A percentile compares a stretch with the other conserved stretches of the same genome.
These are phyloP conservation scores for Proisotoma minuta DNA, from an alignment of 2,888 invertebrate species.

Conservation along the genomic window DNA sequence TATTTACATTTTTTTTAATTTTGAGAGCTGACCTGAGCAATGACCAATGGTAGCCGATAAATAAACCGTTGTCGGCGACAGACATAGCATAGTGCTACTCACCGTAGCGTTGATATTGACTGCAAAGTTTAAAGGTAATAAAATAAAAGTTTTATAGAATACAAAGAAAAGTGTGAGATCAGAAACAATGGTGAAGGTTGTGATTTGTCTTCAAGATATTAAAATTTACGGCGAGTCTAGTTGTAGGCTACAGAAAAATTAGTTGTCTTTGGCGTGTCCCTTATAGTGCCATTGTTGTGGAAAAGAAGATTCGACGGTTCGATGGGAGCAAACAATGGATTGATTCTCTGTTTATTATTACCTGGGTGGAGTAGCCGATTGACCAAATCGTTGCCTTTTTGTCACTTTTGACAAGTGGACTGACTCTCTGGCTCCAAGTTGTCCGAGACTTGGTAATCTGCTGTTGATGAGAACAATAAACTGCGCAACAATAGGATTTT, in stretches of 20 bases:
- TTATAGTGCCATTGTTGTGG: neutral
- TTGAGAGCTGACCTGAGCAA: too few relatives aligned
- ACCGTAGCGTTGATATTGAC: neutral
- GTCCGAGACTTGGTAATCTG: neutral
- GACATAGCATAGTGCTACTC: too few relatives aligned
- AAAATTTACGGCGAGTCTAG: conserved; percentile 10
- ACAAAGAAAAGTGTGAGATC: neutral
- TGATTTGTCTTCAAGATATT: conserved; percentile 17
- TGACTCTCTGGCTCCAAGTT: conserved; percentile 16
- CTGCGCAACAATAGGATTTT: too few relatives aligned
- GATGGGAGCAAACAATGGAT: conserved; percentile 8
- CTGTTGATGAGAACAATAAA: too few relatives aligned
- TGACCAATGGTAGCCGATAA: too few relatives aligned
- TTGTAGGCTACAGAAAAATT: conserved; percentile 2
- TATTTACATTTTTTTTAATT: too few relatives aligned
- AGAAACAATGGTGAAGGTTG: neutral
- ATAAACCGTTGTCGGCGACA: too few relatives aligned
- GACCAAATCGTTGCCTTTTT: conserved; percentile 7
- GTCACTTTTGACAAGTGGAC: conserved; percentile 14
- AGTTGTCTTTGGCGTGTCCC: conserved; percentile 6
- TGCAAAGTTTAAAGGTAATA: neutral
- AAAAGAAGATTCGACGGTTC: neutral
- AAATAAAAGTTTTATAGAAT: neutral
- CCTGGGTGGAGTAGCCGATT: conserved; percentile 7
- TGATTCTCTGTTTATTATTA: conserved; percentile 13